Evolutionary conservation across 1,140 invertebrate species (phyloP), one percentile per base, ranked within the genome.

Genomic region (Orius insidiosus): DNA sequence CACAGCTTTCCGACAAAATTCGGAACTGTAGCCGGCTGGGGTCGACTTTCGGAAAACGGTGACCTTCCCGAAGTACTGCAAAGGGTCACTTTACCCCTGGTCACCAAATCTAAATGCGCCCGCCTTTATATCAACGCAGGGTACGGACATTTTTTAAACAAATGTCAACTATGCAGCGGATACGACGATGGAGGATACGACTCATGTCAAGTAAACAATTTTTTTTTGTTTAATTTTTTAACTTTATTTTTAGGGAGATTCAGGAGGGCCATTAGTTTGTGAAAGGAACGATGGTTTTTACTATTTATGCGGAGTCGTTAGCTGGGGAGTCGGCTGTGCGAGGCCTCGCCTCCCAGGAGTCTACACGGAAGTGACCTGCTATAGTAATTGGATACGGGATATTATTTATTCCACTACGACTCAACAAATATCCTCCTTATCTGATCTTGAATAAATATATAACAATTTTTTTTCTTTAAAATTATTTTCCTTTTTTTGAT

Each of bases 281-380:
- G 53, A 53, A 2, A 37, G 51, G 10, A 11, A 50, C 52, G 47
- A 57, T 48, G 44, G 59, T 35, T 48, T 60, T 46, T 53, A 54
- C 41, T 54, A 59, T 35, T 55, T 70, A 13, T 61, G 64, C 40
- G 77, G 77, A 14, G 59, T 79, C 13, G 68, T 75, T 0, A 76
- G 74, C 15, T 78, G 74, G 69, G 77, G 76, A 14, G 62, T 67
- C 14, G 68, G 69, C 1, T 81, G 78, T 52, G 74, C 64, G 2
- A 58, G 65, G 50, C 63, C 68, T 0, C 60, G 63, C 4, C 65
- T 63, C 52, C 74, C 75, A 0, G 75, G 75, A 7, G 68, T 78
- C 16, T 78, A 78, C 58, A 69, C 71, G 8, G 62, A 66, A n/a
- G 63, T 76, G 18, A 56, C 60, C 9, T 54, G 52, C n/a, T 67